These are phyloP conservation scores for Mellivora capensis DNA, from an alignment of 2,113 vertebrate species.

Conservation along the genomic window DNA sequence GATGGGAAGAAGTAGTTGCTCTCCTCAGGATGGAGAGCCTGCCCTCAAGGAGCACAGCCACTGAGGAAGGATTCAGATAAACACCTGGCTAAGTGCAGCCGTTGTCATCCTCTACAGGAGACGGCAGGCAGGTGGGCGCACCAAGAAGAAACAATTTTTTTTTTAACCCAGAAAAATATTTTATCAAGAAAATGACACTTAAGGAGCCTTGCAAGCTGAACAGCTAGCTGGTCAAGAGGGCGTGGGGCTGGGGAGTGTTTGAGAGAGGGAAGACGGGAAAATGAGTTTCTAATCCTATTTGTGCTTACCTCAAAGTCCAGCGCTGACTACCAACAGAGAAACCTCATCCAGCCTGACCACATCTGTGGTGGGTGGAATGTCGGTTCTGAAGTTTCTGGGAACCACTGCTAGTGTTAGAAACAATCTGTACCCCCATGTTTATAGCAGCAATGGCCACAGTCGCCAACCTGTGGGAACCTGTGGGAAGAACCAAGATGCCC, in stretches of 20 bases:
- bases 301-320: not conserved
- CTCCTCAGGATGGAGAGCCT: not conserved
- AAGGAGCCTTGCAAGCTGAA: not conserved
- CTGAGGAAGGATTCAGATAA: not conserved
- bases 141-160: not conserved
- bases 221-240: not conserved
- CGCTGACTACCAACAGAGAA: not conserved
- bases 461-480: too few relatives aligned
- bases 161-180: not conserved
- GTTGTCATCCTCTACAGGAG: not conserved
- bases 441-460: too few relatives aligned
- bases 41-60: not conserved
- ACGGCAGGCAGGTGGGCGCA: not conserved
- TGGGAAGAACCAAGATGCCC: too few relatives aligned
- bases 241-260: rapidly evolving
- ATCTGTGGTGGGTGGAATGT: not conserved
- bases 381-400: not conserved
- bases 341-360: not conserved
- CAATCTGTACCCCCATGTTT: too few relatives aligned
- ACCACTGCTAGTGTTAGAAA: not conserved
- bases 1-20: not conserved
- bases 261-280: not conserved
- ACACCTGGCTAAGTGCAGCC: not conserved
- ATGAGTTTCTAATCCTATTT: not conserved
- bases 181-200: not conserved